phyloP scores from a whole-genome alignment of 92 coral and sea anemone species.

The Pocillopora grandis region DNA sequence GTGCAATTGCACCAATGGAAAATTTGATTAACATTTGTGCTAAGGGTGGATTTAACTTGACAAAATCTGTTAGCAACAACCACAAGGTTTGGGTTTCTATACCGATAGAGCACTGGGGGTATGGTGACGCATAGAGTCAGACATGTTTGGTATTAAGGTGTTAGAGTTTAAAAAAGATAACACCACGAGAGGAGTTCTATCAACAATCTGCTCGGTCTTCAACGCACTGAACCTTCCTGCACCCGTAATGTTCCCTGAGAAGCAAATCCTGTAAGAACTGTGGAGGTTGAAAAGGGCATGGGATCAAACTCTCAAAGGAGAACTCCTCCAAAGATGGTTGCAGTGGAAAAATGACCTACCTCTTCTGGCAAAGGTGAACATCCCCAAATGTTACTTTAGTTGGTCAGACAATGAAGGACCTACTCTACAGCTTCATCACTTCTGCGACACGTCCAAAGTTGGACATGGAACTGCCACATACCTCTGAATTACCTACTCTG shows the following conservation, averaged over 20 bases:
- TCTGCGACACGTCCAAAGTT: constrained; percentile 43
- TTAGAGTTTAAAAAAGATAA: not conserved
- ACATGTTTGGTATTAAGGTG: constrained; percentile 9
- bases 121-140: not conserved
- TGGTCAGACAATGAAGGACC: constrained; percentile 8
- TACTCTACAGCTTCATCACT: constrained; percentile 35
- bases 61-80: not conserved
- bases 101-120: constrained; percentile 3
- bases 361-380: constrained; percentile 24
- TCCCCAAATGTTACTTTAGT: constrained; percentile 48
- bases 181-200: constrained; percentile 1
- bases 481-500: constrained; percentile 28
- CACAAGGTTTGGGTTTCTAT: not conserved
- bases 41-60: constrained; percentile 4
- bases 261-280: constrained; percentile 34
- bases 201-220: constrained; percentile 27
- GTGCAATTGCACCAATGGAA: not conserved
- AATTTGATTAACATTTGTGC: not conserved
- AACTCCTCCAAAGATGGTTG: constrained; percentile 34
- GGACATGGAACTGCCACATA: constrained; percentile 49
- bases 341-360: constrained; percentile 30
- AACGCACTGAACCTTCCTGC: constrained; percentile 40
- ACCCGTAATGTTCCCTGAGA: constrained; percentile 30
- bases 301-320: constrained; percentile 36
- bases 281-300: constrained; percentile 32